Percentiles rank a stretch among this genome's conserved stretches.
phyloP scores from a whole-genome alignment of 1,140 invertebrate species.

The Zaprionus inermis region DNA sequence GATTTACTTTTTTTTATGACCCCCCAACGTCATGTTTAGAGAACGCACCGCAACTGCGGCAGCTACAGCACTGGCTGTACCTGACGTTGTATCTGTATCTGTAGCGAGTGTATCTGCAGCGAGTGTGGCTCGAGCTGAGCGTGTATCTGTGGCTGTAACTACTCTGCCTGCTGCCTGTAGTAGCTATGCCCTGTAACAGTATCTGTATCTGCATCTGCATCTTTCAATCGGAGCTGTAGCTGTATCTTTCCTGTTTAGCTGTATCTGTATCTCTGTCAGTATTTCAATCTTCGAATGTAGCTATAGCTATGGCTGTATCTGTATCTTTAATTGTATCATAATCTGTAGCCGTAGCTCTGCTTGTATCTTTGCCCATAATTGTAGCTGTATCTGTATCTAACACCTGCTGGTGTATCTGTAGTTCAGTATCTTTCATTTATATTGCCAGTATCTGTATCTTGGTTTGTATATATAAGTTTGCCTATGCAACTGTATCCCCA shows the following conservation, averaged over 20 bases:
- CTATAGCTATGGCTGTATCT: conserved; percentile 22
- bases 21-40: conserved; percentile 40
- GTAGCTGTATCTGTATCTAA: not conserved
- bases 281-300: not conserved
- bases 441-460: not conserved
- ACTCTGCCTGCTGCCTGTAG: not conserved
- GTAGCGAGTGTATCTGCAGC: conserved; percentile 9
- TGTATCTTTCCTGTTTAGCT: not conserved
- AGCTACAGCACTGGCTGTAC: not conserved
- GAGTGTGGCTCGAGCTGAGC: no score
- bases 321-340: not conserved
- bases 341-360: no score
- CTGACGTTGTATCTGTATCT: conserved; percentile 11
- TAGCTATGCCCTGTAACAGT: not conserved
- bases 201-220: not conserved
- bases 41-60: conserved; percentile 7
- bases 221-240: not conserved
- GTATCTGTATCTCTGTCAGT: not conserved
- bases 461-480: no score
- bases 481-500: no score
- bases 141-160: conserved; percentile 1
- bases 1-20: conserved; percentile 52
- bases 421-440: not conserved
- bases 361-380: not conserved
- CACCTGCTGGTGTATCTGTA: no score